Evolutionary conservation across 2,888 invertebrate species (phyloP).

Genomic region (Fragum fragum): DNA sequence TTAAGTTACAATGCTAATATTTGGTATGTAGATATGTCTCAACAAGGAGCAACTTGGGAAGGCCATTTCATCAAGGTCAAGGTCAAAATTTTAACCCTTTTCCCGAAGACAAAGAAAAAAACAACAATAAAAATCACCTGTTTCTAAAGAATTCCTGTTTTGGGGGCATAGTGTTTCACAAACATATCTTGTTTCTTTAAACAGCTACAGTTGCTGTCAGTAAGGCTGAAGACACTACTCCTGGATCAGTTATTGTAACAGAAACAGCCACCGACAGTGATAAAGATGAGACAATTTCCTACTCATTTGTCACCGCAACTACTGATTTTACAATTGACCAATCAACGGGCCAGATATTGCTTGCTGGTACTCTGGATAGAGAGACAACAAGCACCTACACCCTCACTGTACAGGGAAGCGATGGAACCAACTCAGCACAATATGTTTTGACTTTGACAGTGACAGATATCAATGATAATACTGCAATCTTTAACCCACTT

Average conservation of each 20-base stretch:
- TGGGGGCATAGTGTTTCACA: too few species aligned
- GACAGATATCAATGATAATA: slow-evolving; percentile 80
- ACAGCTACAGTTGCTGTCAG: slow-evolving; percentile 55
- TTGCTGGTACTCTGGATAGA: slow-evolving; percentile 68
- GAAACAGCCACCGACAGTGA: slow-evolving; percentile 74
- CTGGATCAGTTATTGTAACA: slow-evolving; percentile 58
- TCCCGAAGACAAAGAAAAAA: too few species aligned
- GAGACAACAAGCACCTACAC: slow-evolving; percentile 62
- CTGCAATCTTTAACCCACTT: slow-evolving; percentile 53
- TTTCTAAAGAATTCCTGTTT: too few species aligned
- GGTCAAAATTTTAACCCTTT: too few species aligned
- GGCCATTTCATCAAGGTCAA: too few species aligned
- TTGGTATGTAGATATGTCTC: too few species aligned
- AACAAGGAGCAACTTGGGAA: too few species aligned
- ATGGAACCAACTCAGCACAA: slow-evolving; percentile 66
- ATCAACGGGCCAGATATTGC: slow-evolving; percentile 67
- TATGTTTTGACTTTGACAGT: slow-evolving; percentile 77
- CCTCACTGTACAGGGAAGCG: slow-evolving; percentile 71
- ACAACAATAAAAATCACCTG: too few species aligned
- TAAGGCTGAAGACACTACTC: slow-evolving; percentile 58
- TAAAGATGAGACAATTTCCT: slow-evolving; percentile 65
- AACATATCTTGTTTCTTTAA: too few species aligned
- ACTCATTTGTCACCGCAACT: slow-evolving; percentile 66
- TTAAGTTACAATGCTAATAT: too few species aligned
- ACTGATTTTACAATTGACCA: slow-evolving; percentile 71